These are phyloP conservation scores for Lycodopsis pacificus DNA, from an alignment of 2,797 vertebrate species.

Conservation along the genomic window DNA sequence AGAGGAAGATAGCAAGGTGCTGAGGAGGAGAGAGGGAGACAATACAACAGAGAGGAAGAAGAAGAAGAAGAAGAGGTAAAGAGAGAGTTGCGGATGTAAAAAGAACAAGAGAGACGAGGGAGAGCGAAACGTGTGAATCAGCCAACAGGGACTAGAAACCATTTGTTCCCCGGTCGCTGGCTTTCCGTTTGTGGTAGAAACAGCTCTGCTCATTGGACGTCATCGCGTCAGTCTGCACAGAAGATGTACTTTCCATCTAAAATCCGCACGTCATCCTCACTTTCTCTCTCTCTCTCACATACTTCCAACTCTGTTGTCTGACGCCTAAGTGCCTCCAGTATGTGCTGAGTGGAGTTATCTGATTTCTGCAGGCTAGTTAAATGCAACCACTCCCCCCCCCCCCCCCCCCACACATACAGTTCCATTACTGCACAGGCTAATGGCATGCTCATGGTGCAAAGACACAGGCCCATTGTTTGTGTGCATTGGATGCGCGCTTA, in stretches of 20 bases:
- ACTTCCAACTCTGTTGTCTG: slow-evolving; percentile 38
- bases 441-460: slow-evolving; percentile 33
- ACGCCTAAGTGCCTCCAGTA: slow-evolving; percentile 65
- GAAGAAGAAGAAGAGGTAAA: background rate
- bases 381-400: slow-evolving; percentile 56
- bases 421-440: slow-evolving; percentile 59
- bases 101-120: background rate
- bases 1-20: slow-evolving; percentile 4
- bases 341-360: slow-evolving; percentile 77
- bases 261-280: slow-evolving; percentile 25
- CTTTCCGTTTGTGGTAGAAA: slow-evolving; percentile 27
- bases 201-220: slow-evolving; percentile 28
- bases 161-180: slow-evolving; percentile 25
- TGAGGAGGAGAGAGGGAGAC: slow-evolving; percentile 3
- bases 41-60: background rate
- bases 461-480: slow-evolving; percentile 30
- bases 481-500: slow-evolving; percentile 1
- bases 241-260: slow-evolving; percentile 43
- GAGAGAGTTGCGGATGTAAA: background rate
- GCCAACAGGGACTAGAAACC: slow-evolving; percentile 31
- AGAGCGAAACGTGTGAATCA: background rate
- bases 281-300: slow-evolving; percentile 1
- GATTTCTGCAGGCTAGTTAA: slow-evolving; percentile 74
- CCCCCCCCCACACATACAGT: slow-evolving; percentile 9
- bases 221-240: slow-evolving; percentile 47